Conservation (phyloP, 1,140 invertebrate species). For the Apis laboriosa region DNA sequence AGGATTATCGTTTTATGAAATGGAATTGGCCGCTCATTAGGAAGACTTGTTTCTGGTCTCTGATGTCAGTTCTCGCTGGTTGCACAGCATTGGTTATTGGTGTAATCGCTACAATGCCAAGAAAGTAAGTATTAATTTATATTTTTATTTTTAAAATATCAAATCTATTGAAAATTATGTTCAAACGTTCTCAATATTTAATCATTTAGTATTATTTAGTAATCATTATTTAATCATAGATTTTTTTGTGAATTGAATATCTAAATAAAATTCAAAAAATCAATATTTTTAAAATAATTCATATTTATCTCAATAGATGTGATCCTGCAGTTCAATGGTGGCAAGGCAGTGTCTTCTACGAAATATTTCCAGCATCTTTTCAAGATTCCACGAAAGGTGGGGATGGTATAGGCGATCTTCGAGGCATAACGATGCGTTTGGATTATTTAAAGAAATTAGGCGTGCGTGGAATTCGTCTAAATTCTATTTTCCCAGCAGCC, state of each 20-base stretch:
- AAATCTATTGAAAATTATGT: no score
- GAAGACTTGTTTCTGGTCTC: constrained; percentile 86
- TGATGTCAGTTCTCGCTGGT: constrained; percentile 85
- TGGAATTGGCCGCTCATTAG: constrained; percentile 92
- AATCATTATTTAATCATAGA: background rate
- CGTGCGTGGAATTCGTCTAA: constrained; percentile 85
- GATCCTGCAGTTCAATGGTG: constrained; percentile 86
- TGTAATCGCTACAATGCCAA: constrained; percentile 86
- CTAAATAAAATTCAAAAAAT: background rate
- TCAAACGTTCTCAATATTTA: background rate
- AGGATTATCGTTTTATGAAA: constrained; percentile 86
- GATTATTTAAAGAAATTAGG: constrained; percentile 87
- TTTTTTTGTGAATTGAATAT: background rate
- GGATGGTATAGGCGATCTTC: constrained; percentile 88
- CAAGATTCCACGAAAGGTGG: constrained; percentile 86
- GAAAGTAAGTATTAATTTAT: constrained; percentile 79
- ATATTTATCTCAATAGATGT: constrained; percentile 64
- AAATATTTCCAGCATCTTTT: constrained; percentile 91
- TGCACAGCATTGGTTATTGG: constrained; percentile 87
- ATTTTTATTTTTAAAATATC: background rate
- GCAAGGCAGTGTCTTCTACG: constrained; percentile 90
- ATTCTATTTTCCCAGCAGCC: constrained; percentile 87
- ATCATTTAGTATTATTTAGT: no score
- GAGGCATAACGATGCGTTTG: constrained; percentile 84
- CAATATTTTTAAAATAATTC: no score